Evolutionary conservation across 2,888 invertebrate genomes (phyloP).

Genomic region (Trichogramma dendrolimi): DNA sequence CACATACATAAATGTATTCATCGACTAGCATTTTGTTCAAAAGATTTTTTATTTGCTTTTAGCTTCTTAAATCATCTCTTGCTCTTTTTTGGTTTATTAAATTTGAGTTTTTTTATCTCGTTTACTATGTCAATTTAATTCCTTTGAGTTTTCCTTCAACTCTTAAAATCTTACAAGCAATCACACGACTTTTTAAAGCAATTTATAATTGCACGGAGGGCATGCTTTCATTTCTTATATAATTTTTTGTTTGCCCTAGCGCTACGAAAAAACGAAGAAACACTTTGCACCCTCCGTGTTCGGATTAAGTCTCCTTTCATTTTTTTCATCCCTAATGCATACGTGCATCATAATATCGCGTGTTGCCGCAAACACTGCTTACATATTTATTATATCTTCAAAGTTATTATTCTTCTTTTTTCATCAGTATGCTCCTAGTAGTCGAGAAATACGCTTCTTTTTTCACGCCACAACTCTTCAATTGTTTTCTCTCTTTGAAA

Average conservation of each 20-base stretch:
- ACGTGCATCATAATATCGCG: neutral
- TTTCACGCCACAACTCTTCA: slow-evolving; percentile 15
- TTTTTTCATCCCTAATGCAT: slow-evolving; percentile 21
- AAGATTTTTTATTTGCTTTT: slow-evolving; percentile 15
- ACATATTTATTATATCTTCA: neutral
- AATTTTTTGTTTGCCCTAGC: slow-evolving; percentile 29
- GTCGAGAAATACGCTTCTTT: slow-evolving; percentile 39
- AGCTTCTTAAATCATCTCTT: slow-evolving; percentile 8
- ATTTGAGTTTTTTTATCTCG: slow-evolving; percentile 28
- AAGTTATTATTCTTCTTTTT: neutral
- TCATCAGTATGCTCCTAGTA: slow-evolving; percentile 41
- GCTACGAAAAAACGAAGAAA: slow-evolving; percentile 35
- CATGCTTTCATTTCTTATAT: slow-evolving; percentile 24
- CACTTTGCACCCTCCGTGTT: slow-evolving; percentile 32
- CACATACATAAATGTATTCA: neutral
- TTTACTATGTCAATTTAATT: slow-evolving; percentile 27
- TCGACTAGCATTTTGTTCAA: slow-evolving; percentile 11
- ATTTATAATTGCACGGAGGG: slow-evolving; percentile 32
- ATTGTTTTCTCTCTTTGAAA: slow-evolving; percentile 26
- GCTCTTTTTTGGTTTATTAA: slow-evolving; percentile 31
- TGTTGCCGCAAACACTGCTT: slow-evolving; percentile 3
- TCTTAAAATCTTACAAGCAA: slow-evolving; percentile 27
- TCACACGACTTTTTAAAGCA: slow-evolving; percentile 32
- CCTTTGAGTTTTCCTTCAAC: slow-evolving; percentile 13
- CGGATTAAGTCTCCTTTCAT: slow-evolving; percentile 28